Conservation (phyloP, 2,797 vertebrate species). For the Silurus aristotelis region DNA sequence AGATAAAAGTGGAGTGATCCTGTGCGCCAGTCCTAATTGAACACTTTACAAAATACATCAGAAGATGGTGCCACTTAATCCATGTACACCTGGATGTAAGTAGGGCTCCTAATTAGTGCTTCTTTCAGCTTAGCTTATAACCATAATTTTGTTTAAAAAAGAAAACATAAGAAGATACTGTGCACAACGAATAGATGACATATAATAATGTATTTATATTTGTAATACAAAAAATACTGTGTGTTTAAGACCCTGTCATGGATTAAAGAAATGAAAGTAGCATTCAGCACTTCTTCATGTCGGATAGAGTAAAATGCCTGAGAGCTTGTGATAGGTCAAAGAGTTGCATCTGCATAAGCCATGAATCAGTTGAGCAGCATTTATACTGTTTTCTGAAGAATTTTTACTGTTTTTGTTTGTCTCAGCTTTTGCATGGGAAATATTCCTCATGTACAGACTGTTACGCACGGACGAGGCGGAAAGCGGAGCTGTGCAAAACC, state of each 20-base stretch:
- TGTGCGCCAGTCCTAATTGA: slow-evolving; percentile 11
- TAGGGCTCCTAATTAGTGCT: not conserved
- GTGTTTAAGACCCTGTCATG: not conserved
- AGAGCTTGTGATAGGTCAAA: not conserved
- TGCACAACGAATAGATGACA: not conserved
- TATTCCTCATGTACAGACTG: not conserved
- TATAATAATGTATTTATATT: not conserved
- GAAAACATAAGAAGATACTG: not conserved
- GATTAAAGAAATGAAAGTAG: not conserved
- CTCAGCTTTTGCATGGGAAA: not conserved
- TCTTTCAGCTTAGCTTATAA: not conserved
- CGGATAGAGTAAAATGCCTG: not conserved
- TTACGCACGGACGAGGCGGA: too few relatives aligned
- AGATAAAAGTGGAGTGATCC: slow-evolving; percentile 47
- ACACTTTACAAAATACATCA: slow-evolving; percentile 35
- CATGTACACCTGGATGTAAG: not conserved
- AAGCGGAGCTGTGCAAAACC: too few relatives aligned
- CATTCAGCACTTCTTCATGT: not conserved
- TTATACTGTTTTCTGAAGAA: not conserved
- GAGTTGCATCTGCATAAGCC: not conserved
- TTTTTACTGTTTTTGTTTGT: too few relatives aligned
- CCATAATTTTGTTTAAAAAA: not conserved
- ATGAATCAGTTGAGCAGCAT: not conserved
- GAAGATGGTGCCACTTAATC: slow-evolving; percentile 18
- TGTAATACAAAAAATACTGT: not conserved